Evolutionary conservation across 2,113 vertebrate genomes (phyloP).

Genomic region (Mesoclemmys tuberculata): DNA sequence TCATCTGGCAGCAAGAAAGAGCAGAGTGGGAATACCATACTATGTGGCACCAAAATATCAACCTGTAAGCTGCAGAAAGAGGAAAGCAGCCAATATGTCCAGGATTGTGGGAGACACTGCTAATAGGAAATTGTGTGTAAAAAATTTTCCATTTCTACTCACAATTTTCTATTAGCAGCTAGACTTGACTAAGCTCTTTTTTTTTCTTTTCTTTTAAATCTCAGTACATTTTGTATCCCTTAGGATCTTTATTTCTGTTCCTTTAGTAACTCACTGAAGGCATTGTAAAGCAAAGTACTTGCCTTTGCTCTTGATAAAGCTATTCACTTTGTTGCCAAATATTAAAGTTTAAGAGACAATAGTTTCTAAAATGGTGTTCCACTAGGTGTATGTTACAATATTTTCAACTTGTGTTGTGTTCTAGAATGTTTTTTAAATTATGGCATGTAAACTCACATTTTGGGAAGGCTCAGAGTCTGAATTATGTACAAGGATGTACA

Average conservation of each 20-base stretch:
- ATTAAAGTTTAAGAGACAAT: background rate
- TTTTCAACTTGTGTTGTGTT: background rate
- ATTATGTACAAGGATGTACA: background rate
- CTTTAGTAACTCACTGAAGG: background rate
- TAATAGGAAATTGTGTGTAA: background rate
- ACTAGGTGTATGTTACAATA: background rate
- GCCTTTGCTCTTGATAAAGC: background rate
- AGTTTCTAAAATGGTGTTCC: background rate
- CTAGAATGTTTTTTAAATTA: background rate
- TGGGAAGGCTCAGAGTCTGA: background rate
- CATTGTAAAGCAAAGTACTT: background rate
- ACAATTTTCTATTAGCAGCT: background rate
- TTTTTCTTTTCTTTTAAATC: no score
- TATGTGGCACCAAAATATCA: background rate
- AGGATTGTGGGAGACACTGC: background rate
- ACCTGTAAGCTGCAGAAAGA: background rate
- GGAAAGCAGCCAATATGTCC: background rate
- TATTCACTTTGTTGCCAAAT: background rate
- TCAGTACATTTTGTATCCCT: background rate
- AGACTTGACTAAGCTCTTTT: background rate
- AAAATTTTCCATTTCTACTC: background rate
- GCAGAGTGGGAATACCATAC: background rate
- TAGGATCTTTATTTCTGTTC: background rate
- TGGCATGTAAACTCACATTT: background rate
- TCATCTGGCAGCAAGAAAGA: background rate